These are phyloP conservation scores for Limnephilus auricula DNA, from an alignment of 2,888 invertebrate genomes.

Conservation along the genomic window DNA sequence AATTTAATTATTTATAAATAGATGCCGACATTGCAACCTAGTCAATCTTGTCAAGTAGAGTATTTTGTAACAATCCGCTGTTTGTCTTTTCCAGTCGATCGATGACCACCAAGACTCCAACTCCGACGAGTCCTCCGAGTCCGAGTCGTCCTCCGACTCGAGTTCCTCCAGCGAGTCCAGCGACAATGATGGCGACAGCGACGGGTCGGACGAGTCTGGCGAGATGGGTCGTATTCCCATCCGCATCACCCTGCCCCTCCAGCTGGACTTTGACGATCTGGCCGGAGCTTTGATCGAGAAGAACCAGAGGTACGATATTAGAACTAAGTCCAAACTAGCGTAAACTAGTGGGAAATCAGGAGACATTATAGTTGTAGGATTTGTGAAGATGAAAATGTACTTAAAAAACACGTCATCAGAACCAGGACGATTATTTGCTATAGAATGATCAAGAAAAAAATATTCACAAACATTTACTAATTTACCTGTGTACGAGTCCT, in stretches of 20 bases:
- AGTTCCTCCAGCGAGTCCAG: slow-evolving; percentile 22
- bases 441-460: no score
- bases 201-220: slow-evolving; percentile 78
- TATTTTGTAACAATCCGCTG: neutral
- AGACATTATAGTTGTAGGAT: no score
- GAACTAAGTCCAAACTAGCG: no score
- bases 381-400: no score
- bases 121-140: neutral
- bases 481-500: no score
- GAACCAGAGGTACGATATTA: slow-evolving; percentile 79
- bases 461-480: no score
- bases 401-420: no score
- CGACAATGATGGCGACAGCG: neutral
- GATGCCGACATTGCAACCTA: no score
- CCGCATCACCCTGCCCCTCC: slow-evolving; percentile 86
- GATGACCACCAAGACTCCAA: slow-evolving; percentile 20
- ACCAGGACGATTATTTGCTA: no score
- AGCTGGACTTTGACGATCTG: slow-evolving; percentile 89
- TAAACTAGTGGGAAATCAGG: no score
- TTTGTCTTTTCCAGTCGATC: slow-evolving; percentile 52
- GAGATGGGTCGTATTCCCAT: slow-evolving; percentile 78
- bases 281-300: slow-evolving; percentile 86
- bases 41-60: neutral
- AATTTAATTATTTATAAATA: no score
- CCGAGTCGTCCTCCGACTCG: slow-evolving; percentile 16